Conservation (phyloP, 2,888 invertebrate species). For the Chymomyza caudatula region DNA sequence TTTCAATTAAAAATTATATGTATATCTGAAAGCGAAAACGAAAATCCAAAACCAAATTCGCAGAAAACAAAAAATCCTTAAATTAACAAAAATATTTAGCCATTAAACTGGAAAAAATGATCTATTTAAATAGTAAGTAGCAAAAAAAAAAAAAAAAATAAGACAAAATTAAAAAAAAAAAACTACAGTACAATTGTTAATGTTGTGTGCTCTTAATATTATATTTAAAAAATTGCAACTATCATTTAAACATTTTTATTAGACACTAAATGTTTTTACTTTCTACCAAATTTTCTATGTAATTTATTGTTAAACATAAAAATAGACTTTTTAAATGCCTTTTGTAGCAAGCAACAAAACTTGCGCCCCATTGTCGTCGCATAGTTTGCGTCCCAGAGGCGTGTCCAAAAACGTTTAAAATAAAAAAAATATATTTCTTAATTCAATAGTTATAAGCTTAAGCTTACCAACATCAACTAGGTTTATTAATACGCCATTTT, state of each 20-base stretch:
- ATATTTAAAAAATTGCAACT: conserved; percentile 22
- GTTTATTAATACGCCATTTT: conserved; percentile 53
- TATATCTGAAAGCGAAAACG: conserved; percentile 40
- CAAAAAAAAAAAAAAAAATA: conserved; percentile 45
- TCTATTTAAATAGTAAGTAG: conserved; percentile 69
- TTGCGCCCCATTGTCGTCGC: conserved; percentile 33
- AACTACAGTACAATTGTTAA: conserved; percentile 58
- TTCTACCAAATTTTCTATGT: conserved; percentile 56
- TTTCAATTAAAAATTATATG: conserved; percentile 41
- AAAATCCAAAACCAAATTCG: conserved; percentile 55
- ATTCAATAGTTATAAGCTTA: conserved; percentile 34
- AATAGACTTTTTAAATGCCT: conserved; percentile 53
- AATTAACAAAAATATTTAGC: conserved; percentile 65
- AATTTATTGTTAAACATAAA: conserved; percentile 54
- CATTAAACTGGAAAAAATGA: conserved; percentile 67
- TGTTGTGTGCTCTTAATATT: conserved; percentile 60
- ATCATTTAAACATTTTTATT: conserved; percentile 57
- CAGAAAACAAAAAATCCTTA: conserved; percentile 36
- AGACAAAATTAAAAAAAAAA: conserved; percentile 28
- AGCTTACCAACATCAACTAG: conserved; percentile 4
- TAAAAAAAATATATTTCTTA: not conserved
- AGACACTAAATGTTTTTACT: conserved; percentile 50
- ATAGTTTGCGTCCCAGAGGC: conserved; percentile 33
- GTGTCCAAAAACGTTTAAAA: not conserved
- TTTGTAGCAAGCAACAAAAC: conserved; percentile 47